These are phyloP conservation scores for Pseudopipra pipra DNA, from an alignment of 2,113 vertebrate species.

Conservation along the genomic window DNA sequence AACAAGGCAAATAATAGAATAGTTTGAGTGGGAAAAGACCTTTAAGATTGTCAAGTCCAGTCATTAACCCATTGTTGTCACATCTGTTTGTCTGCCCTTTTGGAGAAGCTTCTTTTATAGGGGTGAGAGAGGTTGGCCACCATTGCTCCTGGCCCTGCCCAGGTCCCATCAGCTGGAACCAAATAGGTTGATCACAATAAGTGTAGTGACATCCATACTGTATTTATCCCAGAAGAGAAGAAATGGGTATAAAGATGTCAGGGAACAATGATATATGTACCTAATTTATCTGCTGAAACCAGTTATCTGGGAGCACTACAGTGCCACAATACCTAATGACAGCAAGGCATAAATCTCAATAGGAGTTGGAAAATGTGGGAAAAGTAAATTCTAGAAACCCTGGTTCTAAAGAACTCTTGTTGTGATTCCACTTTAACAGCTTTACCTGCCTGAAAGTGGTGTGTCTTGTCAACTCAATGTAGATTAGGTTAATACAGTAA, in stretches of 20 bases:
- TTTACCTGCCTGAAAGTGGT: background rate
- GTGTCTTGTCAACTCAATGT: background rate
- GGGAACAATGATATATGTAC: background rate
- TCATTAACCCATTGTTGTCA: background rate
- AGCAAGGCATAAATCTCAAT: background rate
- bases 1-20: background rate
- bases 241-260: background rate
- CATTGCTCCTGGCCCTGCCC: background rate
- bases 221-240: background rate
- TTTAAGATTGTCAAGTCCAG: background rate
- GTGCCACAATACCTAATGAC: background rate
- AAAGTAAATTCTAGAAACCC: background rate
- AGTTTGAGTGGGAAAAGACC: background rate
- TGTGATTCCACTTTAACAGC: background rate
- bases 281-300: background rate
- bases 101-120: background rate
- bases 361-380: background rate
- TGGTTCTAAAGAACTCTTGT: background rate
- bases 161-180: background rate
- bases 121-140: background rate
- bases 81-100: background rate
- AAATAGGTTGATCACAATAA: background rate
- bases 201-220: background rate
- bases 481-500: background rate
- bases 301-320: background rate